Evolutionary conservation across 1,140 invertebrate genomes (phyloP).

Genomic region (Tenebrio molitor): DNA sequence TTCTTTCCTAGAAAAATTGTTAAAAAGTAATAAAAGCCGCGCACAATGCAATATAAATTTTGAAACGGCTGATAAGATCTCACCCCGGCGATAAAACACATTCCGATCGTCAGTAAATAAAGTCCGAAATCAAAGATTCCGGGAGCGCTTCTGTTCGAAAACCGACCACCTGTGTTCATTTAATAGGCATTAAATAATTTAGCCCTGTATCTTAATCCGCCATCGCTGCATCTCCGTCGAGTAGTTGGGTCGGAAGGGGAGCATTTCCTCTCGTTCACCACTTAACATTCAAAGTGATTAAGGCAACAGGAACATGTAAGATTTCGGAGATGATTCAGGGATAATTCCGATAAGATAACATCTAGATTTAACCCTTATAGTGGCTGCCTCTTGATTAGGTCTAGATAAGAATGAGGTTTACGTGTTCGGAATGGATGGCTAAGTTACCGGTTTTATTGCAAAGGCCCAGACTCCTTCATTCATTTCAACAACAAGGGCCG

Average conservation of each 20-base stretch:
- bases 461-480: background rate
- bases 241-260: background rate
- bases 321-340: conserved; percentile 43
- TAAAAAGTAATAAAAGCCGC: conserved; percentile 30
- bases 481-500: conserved; percentile 21
- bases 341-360: conserved; percentile 44
- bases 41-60: conserved; percentile 1
- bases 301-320: conserved; percentile 38
- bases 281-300: conserved; percentile 40
- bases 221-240: background rate
- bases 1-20: no score
- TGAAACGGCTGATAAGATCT: background rate
- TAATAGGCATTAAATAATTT: conserved; percentile 39
- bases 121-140: conserved; percentile 16
- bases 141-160: conserved; percentile 1
- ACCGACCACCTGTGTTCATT: conserved; percentile 38
- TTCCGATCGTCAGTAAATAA: background rate
- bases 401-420: conserved; percentile 39
- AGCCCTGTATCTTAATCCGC: conserved; percentile 11
- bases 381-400: conserved; percentile 39
- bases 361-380: conserved; percentile 42
- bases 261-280: conserved; percentile 2
- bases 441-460: conserved; percentile 34
- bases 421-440: conserved; percentile 36
- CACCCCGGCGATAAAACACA: background rate